Conservation (phyloP, 2,113 vertebrate species). For the Syngnathus typhle region DNA sequence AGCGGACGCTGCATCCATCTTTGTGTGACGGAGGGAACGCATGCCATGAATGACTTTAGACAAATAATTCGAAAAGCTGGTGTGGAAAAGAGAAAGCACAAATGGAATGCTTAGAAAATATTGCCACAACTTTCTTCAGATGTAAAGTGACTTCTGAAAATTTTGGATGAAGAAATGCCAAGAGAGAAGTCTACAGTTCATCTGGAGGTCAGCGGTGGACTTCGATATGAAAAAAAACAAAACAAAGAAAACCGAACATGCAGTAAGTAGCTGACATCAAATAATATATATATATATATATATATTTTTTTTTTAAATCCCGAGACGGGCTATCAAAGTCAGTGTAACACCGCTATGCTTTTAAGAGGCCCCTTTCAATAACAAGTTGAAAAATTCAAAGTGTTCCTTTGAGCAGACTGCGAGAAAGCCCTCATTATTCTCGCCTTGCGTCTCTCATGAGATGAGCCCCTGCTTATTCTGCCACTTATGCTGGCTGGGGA, state of each 20-base stretch:
- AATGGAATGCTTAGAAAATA: background rate
- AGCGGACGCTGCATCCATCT: background rate
- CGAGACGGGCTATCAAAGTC: slow-evolving; percentile 24
- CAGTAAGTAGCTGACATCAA: slow-evolving; percentile 6
- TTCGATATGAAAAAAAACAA: slow-evolving; percentile 13
- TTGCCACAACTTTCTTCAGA: too few relatives aligned
- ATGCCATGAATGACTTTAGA: too few relatives aligned
- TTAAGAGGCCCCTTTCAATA: slow-evolving; percentile 12
- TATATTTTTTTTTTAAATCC: background rate
- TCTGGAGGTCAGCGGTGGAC: slow-evolving; percentile 31
- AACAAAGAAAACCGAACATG: slow-evolving; percentile 25
- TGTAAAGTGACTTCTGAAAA: background rate
- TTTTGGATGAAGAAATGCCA: slow-evolving; percentile 14
- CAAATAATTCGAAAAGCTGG: too few relatives aligned
- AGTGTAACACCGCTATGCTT: background rate
- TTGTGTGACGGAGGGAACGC: background rate
- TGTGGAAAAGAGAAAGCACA: background rate
- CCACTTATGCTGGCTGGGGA: slow-evolving; percentile 41
- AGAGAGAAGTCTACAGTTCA: slow-evolving; percentile 38
- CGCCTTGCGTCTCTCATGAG: slow-evolving; percentile 43
- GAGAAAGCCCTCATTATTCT: slow-evolving; percentile 17
- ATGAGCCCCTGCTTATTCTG: slow-evolving; percentile 35
- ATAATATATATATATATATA: background rate
- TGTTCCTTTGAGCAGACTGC: background rate
- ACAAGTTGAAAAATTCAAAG: slow-evolving; percentile 6